Evolutionary conservation across 2,113 vertebrate genomes (phyloP).

Genomic region (Campylomormyrus numenius): DNA sequence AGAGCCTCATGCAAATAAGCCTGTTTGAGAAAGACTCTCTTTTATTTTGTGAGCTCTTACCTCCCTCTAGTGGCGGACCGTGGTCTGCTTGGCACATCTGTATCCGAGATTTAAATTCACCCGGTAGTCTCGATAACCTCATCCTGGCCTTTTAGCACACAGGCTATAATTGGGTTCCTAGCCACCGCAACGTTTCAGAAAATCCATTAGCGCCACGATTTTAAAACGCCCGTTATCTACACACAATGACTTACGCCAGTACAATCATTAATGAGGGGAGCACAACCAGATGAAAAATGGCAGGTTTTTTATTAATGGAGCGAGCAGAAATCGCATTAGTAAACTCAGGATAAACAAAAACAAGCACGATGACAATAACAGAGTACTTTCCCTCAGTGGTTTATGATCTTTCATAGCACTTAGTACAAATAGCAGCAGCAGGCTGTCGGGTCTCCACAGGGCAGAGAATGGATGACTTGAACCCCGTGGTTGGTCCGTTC

Average conservation of each 20-base stretch:
- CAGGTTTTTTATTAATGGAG: conserved; percentile 8
- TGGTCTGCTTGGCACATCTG: neutral
- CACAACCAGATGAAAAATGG: neutral
- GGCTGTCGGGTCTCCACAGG: neutral
- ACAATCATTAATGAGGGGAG: neutral
- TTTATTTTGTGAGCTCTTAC: neutral
- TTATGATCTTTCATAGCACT: neutral
- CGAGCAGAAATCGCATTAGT: neutral
- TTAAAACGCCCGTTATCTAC: conserved; percentile 4
- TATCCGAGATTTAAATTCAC: neutral
- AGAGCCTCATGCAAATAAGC: neutral
- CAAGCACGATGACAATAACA: neutral
- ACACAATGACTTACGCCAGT: neutral
- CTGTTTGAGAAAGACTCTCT: neutral
- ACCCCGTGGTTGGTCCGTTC: conserved; percentile 28
- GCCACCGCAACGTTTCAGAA: neutral
- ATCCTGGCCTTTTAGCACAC: conserved; percentile 13
- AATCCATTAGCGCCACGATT: conserved; percentile 15
- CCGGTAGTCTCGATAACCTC: neutral
- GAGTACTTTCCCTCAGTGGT: neutral
- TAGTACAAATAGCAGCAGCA: conserved; percentile 28
- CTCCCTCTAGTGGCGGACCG: conserved; percentile 25
- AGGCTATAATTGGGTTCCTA: conserved; percentile 12
- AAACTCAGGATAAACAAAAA: neutral
- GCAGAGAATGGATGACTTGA: conserved; percentile 21